phyloP scores from a whole-genome alignment of 1,140 invertebrate species.

The Dendrolimus kikuchii region DNA sequence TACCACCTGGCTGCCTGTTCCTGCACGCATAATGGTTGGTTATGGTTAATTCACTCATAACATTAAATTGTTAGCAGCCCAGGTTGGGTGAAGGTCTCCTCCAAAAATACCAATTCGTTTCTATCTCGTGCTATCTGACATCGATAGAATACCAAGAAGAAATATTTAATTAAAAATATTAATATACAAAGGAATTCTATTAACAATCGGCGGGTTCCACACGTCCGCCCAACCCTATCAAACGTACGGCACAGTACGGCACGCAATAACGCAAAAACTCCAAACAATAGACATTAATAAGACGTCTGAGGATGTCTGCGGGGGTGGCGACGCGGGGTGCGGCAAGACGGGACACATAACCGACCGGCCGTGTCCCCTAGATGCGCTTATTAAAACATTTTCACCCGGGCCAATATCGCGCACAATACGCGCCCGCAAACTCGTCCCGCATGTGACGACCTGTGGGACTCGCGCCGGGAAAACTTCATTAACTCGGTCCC shows the following conservation, averaged over 20 bases:
- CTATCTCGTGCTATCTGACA: no score
- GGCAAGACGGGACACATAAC: constrained; percentile 19
- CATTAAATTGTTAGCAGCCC: no score
- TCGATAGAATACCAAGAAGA: no score
- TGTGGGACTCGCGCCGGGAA: constrained; percentile 67
- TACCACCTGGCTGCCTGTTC: no score
- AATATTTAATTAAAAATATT: no score
- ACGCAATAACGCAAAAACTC: constrained; percentile 59
- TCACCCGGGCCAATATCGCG: constrained; percentile 62
- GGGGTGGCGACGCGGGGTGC: constrained; percentile 22
- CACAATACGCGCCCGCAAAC: constrained; percentile 67
- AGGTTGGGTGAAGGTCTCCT: no score
- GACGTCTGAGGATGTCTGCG: constrained; percentile 13
- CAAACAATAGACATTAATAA: constrained; percentile 70
- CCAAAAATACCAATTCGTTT: no score
- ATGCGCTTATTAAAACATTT: constrained; percentile 71
- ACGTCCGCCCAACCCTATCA: no score
- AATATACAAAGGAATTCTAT: no score
- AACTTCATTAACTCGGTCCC: constrained; percentile 65
- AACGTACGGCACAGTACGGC: neutral
- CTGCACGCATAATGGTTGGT: no score
- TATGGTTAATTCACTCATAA: no score
- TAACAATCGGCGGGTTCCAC: no score
- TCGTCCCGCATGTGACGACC: constrained; percentile 63
- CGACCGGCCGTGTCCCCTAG: constrained; percentile 31